Evolutionary conservation across 2,888 invertebrate genomes (phyloP), one percentile per base, ranked within the genome.

Genomic region (Drosophila pseudotakahashii): DNA sequence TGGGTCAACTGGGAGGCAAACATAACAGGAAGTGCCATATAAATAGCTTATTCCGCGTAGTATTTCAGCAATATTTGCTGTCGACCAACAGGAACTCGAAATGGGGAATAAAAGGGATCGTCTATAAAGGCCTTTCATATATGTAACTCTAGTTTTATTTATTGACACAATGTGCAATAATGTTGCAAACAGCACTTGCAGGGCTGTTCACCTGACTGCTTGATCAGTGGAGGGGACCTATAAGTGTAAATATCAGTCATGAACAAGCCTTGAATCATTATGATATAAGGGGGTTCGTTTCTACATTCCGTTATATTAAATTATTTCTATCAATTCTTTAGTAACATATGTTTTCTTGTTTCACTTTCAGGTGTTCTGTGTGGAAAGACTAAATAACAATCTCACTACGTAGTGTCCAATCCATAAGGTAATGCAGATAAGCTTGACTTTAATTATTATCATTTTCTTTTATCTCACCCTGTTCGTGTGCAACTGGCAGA

Each of bases 21-120:
- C 60, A 63, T 53, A 77, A 82, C 82, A 76, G 79, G 79, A 80
- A 80, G 64, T 79, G 64, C 14, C 62, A 76, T 54, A 55, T 51
- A 63, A 64, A 75, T 64, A 66, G 52, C 70, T 68, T 75, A 76
- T 67, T 50, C 37, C 36, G 2, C 13, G 14, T 11, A 42, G 10
- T 23, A 62, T 11, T n/a, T 2, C 41, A 7, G 2, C 32, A 60
- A 62, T 62, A 60, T 62, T 60, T 48, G 11, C 34, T 9, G 16
- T n/a, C 1, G 7, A 7, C 26, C 48, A 62, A 41, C 16, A 62
- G 47, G 41, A 47, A 47, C 30, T 30, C 5, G 39, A 6, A 37
- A 7, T 36, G 7, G 14, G 44, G n/a, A 30, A 63, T 45, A 16
- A 51, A 64, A 44, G 63, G 63, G 44, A 37, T 64, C 50, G 19